A percentile compares a stretch with the other conserved stretches of the same genome.
Conservation (phyloP, 2,797 vertebrate species). For the Aplochiton taeniatus region DNA sequence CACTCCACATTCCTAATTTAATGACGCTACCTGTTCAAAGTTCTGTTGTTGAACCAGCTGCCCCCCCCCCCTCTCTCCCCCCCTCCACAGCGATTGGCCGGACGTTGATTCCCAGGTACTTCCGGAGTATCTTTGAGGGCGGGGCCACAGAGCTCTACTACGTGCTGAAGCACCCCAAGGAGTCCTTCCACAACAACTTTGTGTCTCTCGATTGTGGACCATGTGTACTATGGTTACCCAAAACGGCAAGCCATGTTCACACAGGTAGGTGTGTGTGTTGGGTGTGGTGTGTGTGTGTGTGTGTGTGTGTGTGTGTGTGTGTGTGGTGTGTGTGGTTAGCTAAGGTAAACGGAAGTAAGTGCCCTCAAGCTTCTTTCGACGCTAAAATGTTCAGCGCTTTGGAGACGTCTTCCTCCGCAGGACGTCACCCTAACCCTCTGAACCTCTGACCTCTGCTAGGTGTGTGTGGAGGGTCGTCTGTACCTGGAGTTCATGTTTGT, state of each 20-base stretch:
- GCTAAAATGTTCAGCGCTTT: too few species aligned
- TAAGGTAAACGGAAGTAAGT: too few species aligned
- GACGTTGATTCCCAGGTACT: conserved; percentile 98
- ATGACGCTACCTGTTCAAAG: too few species aligned
- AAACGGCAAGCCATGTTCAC: conserved; percentile 98
- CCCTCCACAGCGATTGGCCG: conserved; percentile 88
- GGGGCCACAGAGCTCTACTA: conserved; percentile 98
- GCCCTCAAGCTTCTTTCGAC: too few species aligned
- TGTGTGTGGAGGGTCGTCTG: conserved; percentile 95
- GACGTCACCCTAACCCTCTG: too few species aligned
- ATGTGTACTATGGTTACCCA: conserved; percentile 98
- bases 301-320: background rate
- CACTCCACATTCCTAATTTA: too few species aligned
- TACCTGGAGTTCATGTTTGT: conserved; percentile 99
- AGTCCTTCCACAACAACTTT: conserved; percentile 98
- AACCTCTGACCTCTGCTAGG: conserved; percentile 69
- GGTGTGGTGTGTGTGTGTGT: background rate
- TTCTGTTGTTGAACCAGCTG: too few species aligned
- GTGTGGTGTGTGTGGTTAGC: background rate
- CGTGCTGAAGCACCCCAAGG: conserved; percentile 97
- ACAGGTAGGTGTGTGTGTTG: conserved; percentile 75
- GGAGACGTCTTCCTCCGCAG: too few species aligned
- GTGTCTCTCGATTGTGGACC: conserved; percentile 93
- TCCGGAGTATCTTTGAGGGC: conserved; percentile 98
- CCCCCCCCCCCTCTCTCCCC: background rate